A percentile compares a stretch with the other conserved stretches of the same genome.
phyloP scores from a whole-genome alignment of 2,888 invertebrate species.

The Orchesellides sinensis region DNA sequence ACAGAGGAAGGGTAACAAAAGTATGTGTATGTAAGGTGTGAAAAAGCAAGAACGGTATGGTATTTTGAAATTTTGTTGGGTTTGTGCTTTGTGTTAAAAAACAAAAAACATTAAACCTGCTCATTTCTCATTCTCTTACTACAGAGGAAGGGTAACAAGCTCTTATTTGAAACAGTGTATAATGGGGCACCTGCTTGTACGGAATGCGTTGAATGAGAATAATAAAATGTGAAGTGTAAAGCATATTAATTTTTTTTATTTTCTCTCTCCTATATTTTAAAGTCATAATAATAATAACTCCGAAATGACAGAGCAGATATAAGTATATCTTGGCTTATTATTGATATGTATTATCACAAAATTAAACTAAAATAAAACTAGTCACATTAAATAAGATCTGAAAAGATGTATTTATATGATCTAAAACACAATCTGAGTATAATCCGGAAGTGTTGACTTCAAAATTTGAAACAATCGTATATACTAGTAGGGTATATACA shows the following conservation, averaged over 20 bases:
- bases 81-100: background rate
- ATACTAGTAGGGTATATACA: no score
- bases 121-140: background rate
- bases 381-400: background rate
- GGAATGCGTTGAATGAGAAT: no score
- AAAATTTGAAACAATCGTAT: no score
- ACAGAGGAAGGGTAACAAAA: background rate
- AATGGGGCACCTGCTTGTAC: background rate
- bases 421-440: no score
- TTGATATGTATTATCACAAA: no score
- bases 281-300: no score
- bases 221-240: background rate
- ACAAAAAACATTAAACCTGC: conserved; percentile 27
- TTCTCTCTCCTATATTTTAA: no score
- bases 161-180: background rate
- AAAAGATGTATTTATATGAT: background rate
- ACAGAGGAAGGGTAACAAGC: background rate
- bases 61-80: conserved; percentile 16
- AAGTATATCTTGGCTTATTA: no score
- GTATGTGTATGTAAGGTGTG: conserved; percentile 42
- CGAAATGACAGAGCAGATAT: no score
- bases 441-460: no score
- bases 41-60: conserved; percentile 52
- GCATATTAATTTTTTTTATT: no score
- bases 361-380: no score